Evolutionary conservation across 1,140 invertebrate genomes (phyloP).

Genomic region (Scaptomyza pallida): DNA sequence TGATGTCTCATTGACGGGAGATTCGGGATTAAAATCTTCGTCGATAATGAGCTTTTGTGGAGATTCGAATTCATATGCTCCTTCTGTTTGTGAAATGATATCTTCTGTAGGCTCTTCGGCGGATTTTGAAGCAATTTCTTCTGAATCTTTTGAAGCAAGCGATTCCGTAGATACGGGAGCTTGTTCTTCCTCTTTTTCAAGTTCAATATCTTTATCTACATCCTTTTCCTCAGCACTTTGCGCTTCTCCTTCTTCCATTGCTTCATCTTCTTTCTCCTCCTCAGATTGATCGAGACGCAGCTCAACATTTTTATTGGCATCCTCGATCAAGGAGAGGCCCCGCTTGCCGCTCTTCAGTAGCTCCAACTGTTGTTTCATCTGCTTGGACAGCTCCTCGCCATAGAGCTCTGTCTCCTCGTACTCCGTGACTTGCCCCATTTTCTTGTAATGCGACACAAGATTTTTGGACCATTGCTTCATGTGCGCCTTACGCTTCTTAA

Average conservation of each 20-base stretch:
- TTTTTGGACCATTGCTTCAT: constrained; percentile 64
- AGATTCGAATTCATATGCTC: neutral
- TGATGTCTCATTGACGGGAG: neutral
- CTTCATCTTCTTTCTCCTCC: neutral
- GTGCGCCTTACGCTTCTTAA: constrained; percentile 62
- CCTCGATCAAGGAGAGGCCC: constrained; percentile 59
- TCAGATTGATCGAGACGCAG: neutral
- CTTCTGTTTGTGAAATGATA: neutral
- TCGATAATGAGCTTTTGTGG: neutral
- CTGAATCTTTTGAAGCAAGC: too few relatives aligned
- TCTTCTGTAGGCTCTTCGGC: too few relatives aligned
- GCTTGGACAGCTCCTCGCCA: constrained; percentile 71
- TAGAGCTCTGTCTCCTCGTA: constrained; percentile 68
- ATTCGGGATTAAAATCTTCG: neutral
- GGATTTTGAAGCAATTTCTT: too few relatives aligned
- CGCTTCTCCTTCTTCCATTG: neutral
- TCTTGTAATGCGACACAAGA: constrained; percentile 49
- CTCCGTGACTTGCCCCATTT: constrained; percentile 54
- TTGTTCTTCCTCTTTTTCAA: neutral
- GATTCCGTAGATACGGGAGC: too few relatives aligned
- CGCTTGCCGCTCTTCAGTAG: constrained; percentile 67
- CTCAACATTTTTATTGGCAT: constrained; percentile 48
- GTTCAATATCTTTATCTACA: neutral
- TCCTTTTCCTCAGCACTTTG: neutral
- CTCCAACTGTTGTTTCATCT: constrained; percentile 78